Evolutionary conservation across 2,797 vertebrate species (phyloP).

Genomic region (Neosalanx taihuensis): DNA sequence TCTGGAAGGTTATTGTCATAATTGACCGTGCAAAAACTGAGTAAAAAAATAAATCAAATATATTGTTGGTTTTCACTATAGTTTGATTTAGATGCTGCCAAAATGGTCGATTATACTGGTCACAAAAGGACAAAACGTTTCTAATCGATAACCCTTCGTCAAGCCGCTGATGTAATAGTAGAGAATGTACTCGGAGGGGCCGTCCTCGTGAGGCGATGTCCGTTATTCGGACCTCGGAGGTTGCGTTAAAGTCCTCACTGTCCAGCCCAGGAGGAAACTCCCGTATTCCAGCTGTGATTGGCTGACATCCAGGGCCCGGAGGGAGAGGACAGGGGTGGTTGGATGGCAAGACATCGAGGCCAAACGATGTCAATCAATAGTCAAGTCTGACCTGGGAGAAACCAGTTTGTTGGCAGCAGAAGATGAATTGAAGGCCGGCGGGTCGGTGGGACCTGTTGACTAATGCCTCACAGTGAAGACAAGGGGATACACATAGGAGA

Average conservation of each 20-base stretch:
- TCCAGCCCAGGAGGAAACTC: constrained; percentile 55
- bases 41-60: too few relatives aligned
- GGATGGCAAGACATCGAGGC: constrained; percentile 26
- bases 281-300: constrained; percentile 38
- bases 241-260: constrained; percentile 34
- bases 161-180: constrained; percentile 7
- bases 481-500: not conserved
- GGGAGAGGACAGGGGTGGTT: not conserved
- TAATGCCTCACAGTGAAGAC: constrained; percentile 7
- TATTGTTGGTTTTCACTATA: not conserved
- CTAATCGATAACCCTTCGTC: constrained; percentile 5
- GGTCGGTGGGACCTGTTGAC: constrained; percentile 1
- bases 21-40: not conserved
- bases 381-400: constrained; percentile 16
- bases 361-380: constrained; percentile 37
- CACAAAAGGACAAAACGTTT: constrained; percentile 45
- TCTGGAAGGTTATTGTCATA: constrained; percentile 4
- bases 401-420: constrained; percentile 16
- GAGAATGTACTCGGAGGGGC: constrained; percentile 19
- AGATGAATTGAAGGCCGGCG: constrained; percentile 40
- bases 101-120: constrained; percentile 22
- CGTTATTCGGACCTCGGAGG: constrained; percentile 34
- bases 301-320: constrained; percentile 24
- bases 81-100: not conserved
- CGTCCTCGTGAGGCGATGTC: constrained; percentile 43